These are phyloP conservation scores for Aphelenchoides fujianensis DNA, from an alignment of 1,140 invertebrate genomes.

Conservation along the genomic window DNA sequence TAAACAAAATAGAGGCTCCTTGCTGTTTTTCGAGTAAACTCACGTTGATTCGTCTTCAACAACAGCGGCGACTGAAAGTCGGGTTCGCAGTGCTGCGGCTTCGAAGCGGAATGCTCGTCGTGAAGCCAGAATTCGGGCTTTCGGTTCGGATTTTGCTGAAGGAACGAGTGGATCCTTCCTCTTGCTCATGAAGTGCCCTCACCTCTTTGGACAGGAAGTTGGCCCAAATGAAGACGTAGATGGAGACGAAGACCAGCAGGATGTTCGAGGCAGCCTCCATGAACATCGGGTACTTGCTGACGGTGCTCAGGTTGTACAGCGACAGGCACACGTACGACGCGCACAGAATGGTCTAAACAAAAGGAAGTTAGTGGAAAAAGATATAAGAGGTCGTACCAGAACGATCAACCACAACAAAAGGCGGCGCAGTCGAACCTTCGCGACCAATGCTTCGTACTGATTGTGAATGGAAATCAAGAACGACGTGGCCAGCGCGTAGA, in stretches of 20 bases:
- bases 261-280: conserved; percentile 25
- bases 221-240: conserved; percentile 41
- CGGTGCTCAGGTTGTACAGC: not conserved
- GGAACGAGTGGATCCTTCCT: not conserved
- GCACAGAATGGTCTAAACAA: conserved; percentile 38
- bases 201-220: conserved; percentile 45
- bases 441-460: conserved; percentile 36
- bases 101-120: conserved; percentile 13
- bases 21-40: not conserved
- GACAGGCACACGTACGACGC: conserved; percentile 13
- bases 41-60: not conserved
- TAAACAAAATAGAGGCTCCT: not conserved
- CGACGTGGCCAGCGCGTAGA: conserved; percentile 41
- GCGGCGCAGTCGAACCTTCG: conserved; percentile 28
- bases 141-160: conserved; percentile 28
- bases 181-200: not conserved
- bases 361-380: not conserved
- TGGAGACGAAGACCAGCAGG: conserved; percentile 37
- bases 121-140: conserved; percentile 27
- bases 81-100: conserved; percentile 12
- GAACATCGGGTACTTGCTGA: not conserved
- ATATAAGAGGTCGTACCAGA: conserved; percentile 32
- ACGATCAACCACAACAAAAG: conserved; percentile 18
- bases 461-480: conserved; percentile 44
- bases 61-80: conserved; percentile 12